Percentiles rank a stretch among this genome's conserved stretches.
Evolutionary conservation across 2,797 vertebrate species (phyloP).

Genomic region (Mormyrops attenuatus): DNA sequence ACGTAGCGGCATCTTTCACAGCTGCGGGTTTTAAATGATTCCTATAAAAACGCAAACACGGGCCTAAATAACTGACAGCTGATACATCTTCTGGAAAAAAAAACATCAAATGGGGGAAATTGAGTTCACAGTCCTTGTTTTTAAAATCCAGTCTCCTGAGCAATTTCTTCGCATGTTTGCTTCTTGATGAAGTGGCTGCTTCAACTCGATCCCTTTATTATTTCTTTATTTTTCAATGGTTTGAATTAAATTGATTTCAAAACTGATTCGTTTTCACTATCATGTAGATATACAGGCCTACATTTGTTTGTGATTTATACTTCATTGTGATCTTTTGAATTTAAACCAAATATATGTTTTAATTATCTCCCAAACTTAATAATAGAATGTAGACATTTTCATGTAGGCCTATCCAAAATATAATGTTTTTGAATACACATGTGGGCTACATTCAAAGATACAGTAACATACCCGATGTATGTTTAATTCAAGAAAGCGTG

Average conservation of each 20-base stretch:
- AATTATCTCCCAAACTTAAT: not conserved
- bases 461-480: slow-evolving; percentile 51
- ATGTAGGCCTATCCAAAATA: not conserved
- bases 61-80: not conserved
- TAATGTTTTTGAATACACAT: slow-evolving; percentile 2
- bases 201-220: not conserved
- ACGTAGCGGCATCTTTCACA: not conserved
- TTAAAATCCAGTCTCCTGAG: not conserved
- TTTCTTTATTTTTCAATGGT: not conserved
- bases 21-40: not conserved
- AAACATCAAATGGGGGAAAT: not conserved
- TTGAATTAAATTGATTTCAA: not conserved
- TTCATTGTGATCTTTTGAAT: not conserved
- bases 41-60: not conserved
- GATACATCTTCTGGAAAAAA: not conserved
- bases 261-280: not conserved
- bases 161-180: not conserved
- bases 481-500: slow-evolving; percentile 61
- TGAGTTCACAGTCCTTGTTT: not conserved
- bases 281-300: not conserved
- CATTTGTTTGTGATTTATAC: not conserved
- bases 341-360: not conserved
- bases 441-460: slow-evolving; percentile 38
- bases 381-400: not conserved
- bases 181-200: not conserved